Base-by-base conservation (phyloP, 2,797 vertebrate species). In the Lates japonicus region DNA sequence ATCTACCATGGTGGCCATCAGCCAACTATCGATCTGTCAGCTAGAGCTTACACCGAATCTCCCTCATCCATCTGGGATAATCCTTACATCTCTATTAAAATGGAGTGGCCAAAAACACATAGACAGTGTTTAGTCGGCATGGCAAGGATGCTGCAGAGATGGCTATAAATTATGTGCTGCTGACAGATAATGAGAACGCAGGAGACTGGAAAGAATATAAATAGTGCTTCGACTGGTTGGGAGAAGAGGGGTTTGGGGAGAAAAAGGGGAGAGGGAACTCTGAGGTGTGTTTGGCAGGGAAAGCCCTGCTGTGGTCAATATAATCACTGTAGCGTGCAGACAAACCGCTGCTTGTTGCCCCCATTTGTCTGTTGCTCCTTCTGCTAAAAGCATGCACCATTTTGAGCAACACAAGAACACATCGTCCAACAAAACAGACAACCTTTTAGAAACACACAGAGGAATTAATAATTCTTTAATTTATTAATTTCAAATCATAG, bases 161-260 rank as follows among this genome's bases (percentile, higher is more conserved):
- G 19, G 42, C 76, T 55, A 73, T 86, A 78, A 69, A 70, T 82
- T 55, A 78, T 78, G 61, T 78, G 75, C 70, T 48, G 48, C 76
- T 90, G 89, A 88, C 77, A 88, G 88, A 83, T 90, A 87, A 93
- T 91, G 84, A 88, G 87, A 90, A 83, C 17, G 62, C 74, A 73
- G 74, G 67, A 84, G 78, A 80, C 73, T 77, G 76, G 79, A 85
- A 84, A 86, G 82, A 82, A 85, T 63, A 79, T 65, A 84, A 83
- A 84, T 61, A 60, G 51, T 39, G 67, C 73, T 90, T 83, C 3
- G 78, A 88, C 86, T 76, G 55, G 49, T 80, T 64, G 64, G 76
- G 20, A 76, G 73, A 61, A 41, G 19, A 59, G 74, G 60, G 74
- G 31, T 51, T 68, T 70, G 42, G 55, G 70, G 60, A 54, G 57